Percentiles rank a stretch among this genome's conserved stretches.
These are phyloP conservation scores for Ricordea florida DNA, from an alignment of 92 coral and sea anemone species.

Conservation along the genomic window DNA sequence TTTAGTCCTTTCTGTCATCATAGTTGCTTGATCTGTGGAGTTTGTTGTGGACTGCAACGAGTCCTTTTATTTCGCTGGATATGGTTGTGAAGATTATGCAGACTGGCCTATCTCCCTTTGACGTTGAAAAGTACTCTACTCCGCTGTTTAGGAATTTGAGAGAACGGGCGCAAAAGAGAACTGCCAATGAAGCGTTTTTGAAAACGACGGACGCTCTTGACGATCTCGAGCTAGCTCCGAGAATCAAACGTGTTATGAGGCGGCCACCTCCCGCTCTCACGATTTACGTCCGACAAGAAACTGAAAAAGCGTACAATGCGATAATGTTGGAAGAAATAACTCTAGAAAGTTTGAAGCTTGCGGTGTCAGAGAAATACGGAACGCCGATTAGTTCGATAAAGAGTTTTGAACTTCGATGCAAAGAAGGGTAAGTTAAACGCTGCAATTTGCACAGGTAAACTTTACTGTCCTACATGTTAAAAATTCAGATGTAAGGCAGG, in stretches of 20 bases:
- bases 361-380: constrained; percentile 76
- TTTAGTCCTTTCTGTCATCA: not conserved
- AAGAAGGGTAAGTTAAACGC: constrained; percentile 66
- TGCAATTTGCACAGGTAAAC: not conserved
- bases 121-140: constrained; percentile 75
- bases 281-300: constrained; percentile 82
- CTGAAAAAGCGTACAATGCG: constrained; percentile 87
- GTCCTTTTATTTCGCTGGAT: constrained; percentile 56
- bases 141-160: constrained; percentile 79
- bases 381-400: constrained; percentile 63
- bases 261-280: constrained; percentile 88
- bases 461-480: not conserved
- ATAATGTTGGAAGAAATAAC: constrained; percentile 80
- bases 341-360: constrained; percentile 76
- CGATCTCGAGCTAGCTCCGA: constrained; percentile 79
- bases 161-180: constrained; percentile 74
- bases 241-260: constrained; percentile 73
- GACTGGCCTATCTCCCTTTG: constrained; percentile 68
- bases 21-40: constrained; percentile 19
- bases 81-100: constrained; percentile 79
- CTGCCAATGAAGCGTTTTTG: constrained; percentile 73
- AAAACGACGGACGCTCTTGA: constrained; percentile 77
- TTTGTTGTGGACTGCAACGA: constrained; percentile 22
- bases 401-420: constrained; percentile 48
- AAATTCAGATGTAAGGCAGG: constrained; percentile 21